Evolutionary conservation across 2,888 invertebrate species (phyloP), one percentile per base, ranked within the genome.

Genomic region (Bimastos eiseni): DNA sequence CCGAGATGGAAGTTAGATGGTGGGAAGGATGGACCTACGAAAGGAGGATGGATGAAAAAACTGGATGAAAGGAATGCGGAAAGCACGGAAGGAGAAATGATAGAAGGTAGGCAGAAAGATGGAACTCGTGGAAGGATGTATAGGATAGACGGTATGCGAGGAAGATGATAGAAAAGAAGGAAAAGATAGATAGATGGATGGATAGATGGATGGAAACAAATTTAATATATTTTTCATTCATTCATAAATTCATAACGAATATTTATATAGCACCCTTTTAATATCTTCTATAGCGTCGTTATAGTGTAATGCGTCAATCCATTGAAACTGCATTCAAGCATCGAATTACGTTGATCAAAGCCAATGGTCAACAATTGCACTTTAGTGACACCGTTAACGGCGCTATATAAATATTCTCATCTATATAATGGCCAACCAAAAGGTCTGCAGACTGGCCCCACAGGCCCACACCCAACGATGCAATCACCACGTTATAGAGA

Each of bases 41-140:
- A 49, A 24, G 24, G 24, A 49, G 49, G 49, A 49, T 24, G 49
- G 21, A 70, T n/a, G n/a, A n/a, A 70, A 70, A 70, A 6, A 24
- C 49, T 49, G 70, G 70, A 70, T n/a, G 70, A n/a, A 70, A 49
- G 19, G 24, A 49, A 70, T 8, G 15, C 4, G 24, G 70, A n/a
- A 70, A 30, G n/a, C 11, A n/a, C 8, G 70, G 21, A 33, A 3
- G 37, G 11, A 88, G 37, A 24, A 13, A 44, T 36, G 83, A 33
- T 55, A 24, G 83, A 34, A 91, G 88, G 83, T 1, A 84, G 88
- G 83, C 11, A 90, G 90, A 1, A 15, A 90, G 90, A 88, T 21
- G 88, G 70, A 19, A n/a, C n/a, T n/a, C n/a, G 34, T 21, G 88
- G 70, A 19, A 84, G 36, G 70, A 1, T 38, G 90, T 83, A 30